Percentiles rank a stretch among this genome's conserved stretches.
Conservation (phyloP, 2,113 vertebrate genomes). For the Geothlypis trichas region DNA sequence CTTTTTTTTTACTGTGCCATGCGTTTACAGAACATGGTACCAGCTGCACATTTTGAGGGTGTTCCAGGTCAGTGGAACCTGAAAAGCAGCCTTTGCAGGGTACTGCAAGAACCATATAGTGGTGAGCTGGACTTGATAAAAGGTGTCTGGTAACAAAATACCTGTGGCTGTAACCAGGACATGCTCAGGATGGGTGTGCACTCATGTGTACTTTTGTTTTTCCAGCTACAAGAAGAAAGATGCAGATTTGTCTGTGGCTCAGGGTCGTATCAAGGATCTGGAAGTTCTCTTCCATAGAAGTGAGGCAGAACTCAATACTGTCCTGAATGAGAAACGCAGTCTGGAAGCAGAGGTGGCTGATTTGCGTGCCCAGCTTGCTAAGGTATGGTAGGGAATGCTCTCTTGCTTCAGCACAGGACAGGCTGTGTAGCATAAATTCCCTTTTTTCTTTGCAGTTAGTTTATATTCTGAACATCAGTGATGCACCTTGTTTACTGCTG, state of each 20-base stretch:
- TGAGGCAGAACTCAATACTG: conserved; percentile 84
- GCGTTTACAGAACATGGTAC: neutral
- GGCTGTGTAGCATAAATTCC: neutral
- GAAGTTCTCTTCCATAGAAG: conserved; percentile 88
- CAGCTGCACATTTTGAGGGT: neutral
- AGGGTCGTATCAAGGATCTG: conserved; percentile 85
- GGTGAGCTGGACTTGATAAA: neutral
- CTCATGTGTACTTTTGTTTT: neutral
- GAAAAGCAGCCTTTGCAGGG: neutral
- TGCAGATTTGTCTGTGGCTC: conserved; percentile 79
- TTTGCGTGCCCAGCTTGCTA: conserved; percentile 84
- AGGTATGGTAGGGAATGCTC: conserved; percentile 68
- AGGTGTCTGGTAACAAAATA: neutral
- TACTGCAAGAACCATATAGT: neutral
- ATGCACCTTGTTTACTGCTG: neutral
- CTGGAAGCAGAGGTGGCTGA: conserved; percentile 85
- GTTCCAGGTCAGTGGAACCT: neutral
- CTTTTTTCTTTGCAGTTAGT: neutral
- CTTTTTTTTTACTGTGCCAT: neutral
- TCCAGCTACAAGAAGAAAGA: conserved; percentile 91
- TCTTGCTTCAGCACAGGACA: neutral
- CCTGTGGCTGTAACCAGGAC: neutral
- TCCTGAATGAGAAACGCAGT: conserved; percentile 82
- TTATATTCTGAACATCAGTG: neutral
- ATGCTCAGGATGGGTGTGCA: neutral